Evolutionary conservation across 64 coral and sea anemone genomes (phyloP), one percentile per base, ranked within the genome.

Genomic region (Hydrozoanthus tunicans): DNA sequence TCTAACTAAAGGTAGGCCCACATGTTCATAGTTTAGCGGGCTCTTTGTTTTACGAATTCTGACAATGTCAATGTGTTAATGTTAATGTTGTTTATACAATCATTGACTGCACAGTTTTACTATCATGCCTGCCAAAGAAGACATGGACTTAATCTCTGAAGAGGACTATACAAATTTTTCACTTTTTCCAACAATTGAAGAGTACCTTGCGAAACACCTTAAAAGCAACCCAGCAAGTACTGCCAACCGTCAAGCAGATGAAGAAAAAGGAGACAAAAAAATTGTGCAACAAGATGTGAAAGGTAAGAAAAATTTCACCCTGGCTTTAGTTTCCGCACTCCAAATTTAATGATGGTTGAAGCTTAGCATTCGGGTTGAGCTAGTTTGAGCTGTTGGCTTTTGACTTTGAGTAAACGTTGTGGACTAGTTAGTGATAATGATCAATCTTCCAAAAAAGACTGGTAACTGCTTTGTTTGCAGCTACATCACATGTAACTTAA

Each of bases 141-240:
- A 65, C 58, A 55, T 82, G 17, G 71, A n/a, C 10, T 91, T 79
- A 57, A 78, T 94, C 79, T 84, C 88, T 79, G 70, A 91, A 60
- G 89, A 94, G 59, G 82, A 83, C 77, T 94, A 94, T 54, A 85
- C 60, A 11, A 94, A 94, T 67, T 85, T 59, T 70, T 94, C 93
- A 52, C 66, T 74, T 7, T 79, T 5, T 7, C 93, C 93, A 26
- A 90, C 89, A 3, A 59, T 85, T 14, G 93, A 90, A 62, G 89
- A 94, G 79, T 94, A 84, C 62, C 53, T 94, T 12, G 54, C n/a
- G 13, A 81, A 15, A 53, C 26, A 91, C 73, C 59, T 78, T 9
- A 85, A 6, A 3, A 75, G 0, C 59, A 90, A 82, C 59, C 74
- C 79, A 59, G 75, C 6, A 55, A 8, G 4, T 53, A 65, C 12